Conservation (phyloP, 2,888 invertebrate genomes). For the Nephrotoma guestfalica region DNA sequence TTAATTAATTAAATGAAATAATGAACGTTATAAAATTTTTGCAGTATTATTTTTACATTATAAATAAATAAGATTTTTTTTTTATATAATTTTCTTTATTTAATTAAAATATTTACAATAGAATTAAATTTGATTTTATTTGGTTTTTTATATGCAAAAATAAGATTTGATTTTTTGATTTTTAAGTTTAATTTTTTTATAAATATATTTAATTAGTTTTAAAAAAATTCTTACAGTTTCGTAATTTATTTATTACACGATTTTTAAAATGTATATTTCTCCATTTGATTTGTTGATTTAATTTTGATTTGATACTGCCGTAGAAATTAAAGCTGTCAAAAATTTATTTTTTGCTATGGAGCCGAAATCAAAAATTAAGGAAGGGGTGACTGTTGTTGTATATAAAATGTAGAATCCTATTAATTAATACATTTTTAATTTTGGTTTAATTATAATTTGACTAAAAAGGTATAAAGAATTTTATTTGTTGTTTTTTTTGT, state of each 20-base stretch:
- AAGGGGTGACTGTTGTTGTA: neutral
- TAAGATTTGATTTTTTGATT: neutral
- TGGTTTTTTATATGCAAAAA: neutral
- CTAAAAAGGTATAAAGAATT: neutral
- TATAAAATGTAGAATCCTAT: neutral
- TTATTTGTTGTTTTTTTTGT: neutral
- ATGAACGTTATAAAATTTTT: neutral
- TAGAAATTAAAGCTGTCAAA: neutral
- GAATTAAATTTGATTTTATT: neutral
- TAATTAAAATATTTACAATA: neutral
- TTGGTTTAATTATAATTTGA: neutral
- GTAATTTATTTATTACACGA: neutral
- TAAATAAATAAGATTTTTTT: neutral
- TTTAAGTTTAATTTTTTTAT: neutral
- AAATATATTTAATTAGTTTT: neutral
- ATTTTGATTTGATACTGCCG: neutral
- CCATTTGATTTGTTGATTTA: neutral
- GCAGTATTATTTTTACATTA: neutral
- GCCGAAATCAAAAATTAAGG: neutral
- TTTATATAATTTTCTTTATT: slow-evolving; percentile 5
- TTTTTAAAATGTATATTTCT: neutral
- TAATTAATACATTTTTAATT: neutral
- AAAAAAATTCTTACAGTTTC: neutral
- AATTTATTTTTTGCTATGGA: neutral
- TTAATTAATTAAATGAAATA: neutral